phyloP scores from a whole-genome alignment of 2,888 invertebrate species.

The Megalurothrips usitatus region DNA sequence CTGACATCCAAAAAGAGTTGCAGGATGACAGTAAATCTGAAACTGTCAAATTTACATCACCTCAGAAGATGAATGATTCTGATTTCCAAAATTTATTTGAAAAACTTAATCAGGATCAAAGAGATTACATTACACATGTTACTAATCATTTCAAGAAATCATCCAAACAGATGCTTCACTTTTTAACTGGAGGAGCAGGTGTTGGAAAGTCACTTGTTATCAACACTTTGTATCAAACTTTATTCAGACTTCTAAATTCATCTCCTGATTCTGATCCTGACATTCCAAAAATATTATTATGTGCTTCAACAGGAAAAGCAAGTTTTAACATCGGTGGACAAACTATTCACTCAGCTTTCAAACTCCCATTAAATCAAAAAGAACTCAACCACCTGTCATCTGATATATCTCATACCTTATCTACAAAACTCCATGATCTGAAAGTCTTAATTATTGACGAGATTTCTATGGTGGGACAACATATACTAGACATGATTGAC shows the following conservation, averaged over 20 bases:
- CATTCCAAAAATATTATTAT: constrained; percentile 36
- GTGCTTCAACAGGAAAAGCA: constrained; percentile 40
- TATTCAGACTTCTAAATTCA: constrained; percentile 38
- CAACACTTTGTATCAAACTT: constrained; percentile 28
- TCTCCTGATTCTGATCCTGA: constrained; percentile 37
- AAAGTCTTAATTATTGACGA: constrained; percentile 32
- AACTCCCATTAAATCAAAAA: not conserved
- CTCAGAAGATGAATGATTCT: constrained; percentile 30
- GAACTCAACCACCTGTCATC: too few relatives aligned
- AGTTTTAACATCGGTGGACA: constrained; percentile 39
- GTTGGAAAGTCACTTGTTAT: constrained; percentile 24
- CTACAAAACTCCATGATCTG: too few relatives aligned
- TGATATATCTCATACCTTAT: too few relatives aligned
- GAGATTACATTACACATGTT: not conserved
- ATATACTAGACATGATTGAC: constrained; percentile 26
- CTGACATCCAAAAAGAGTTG: too few relatives aligned
- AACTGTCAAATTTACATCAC: not conserved
- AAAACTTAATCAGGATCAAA: constrained; percentile 35
- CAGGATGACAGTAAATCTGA: too few relatives aligned
- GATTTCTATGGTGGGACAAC: constrained; percentile 32
- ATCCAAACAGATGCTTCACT: constrained; percentile 29
- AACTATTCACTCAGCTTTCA: constrained; percentile 40
- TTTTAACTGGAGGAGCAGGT: constrained; percentile 37
- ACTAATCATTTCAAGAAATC: constrained; percentile 18
- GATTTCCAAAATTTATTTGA: constrained; percentile 32